Evolutionary conservation across 2,888 invertebrate species (phyloP).

Genomic region (Drosophila mercatorum): DNA sequence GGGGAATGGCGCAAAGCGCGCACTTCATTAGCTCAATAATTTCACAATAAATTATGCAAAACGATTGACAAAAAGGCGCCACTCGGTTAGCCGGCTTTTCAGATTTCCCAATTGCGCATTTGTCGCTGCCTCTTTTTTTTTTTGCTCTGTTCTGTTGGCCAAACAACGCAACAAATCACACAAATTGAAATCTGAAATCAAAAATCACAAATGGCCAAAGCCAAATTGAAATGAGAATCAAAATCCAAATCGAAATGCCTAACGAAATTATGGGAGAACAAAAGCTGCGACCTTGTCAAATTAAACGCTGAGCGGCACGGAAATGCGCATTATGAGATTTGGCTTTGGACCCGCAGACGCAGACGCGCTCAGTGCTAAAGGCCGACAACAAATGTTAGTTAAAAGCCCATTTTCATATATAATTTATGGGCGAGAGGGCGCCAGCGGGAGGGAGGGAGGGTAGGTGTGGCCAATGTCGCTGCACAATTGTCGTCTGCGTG

Average conservation of each 20-base stretch:
- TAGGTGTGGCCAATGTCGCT: neutral
- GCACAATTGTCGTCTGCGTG: slow-evolving; percentile 61
- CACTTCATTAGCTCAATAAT: slow-evolving; percentile 79
- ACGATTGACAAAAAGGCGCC: slow-evolving; percentile 54
- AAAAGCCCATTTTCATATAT: slow-evolving; percentile 59
- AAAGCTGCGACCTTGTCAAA: slow-evolving; percentile 67
- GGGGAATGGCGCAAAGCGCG: slow-evolving; percentile 43
- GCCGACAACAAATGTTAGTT: slow-evolving; percentile 51
- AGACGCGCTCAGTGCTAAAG: slow-evolving; percentile 4
- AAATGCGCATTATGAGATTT: slow-evolving; percentile 75
- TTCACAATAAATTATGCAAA: slow-evolving; percentile 72
- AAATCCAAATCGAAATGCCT: slow-evolving; percentile 67
- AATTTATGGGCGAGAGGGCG: slow-evolving; percentile 35
- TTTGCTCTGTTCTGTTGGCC: slow-evolving; percentile 1
- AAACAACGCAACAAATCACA: slow-evolving; percentile 52
- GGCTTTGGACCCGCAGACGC: slow-evolving; percentile 25
- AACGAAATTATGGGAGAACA: slow-evolving; percentile 62
- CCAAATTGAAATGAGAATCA: slow-evolving; percentile 52
- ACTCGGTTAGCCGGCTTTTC: slow-evolving; percentile 25
- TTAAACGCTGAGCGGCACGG: slow-evolving; percentile 74
- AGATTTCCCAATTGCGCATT: slow-evolving; percentile 14
- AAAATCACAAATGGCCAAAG: slow-evolving; percentile 13
- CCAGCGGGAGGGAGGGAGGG: neutral
- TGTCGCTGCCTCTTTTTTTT: neutral
- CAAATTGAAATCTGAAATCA: slow-evolving; percentile 27